Evolutionary conservation across 2,797 vertebrate genomes (phyloP).

Genomic region (Furcifer pardalis): DNA sequence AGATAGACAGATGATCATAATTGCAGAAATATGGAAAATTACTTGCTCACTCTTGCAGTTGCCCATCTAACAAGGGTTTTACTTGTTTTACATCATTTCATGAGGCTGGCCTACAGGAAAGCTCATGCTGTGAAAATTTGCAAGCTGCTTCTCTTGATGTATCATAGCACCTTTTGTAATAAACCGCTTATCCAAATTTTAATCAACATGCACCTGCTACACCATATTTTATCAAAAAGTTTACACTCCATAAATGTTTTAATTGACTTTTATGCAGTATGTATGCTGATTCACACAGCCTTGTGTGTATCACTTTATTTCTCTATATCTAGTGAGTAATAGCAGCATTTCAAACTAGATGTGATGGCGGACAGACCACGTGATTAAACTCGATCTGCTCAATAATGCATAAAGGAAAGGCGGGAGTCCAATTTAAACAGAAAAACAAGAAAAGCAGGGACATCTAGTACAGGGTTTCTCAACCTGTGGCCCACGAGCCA

Average conservation of each 20-base stretch:
- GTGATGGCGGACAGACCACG: background rate
- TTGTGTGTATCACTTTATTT: background rate
- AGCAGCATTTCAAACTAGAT: too few relatives aligned
- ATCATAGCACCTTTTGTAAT: too few relatives aligned
- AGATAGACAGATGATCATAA: background rate
- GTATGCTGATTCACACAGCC: background rate
- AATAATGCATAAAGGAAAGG: background rate
- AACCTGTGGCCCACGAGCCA: too few relatives aligned
- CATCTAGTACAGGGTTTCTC: too few relatives aligned
- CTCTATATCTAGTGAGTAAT: background rate
- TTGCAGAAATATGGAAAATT: background rate
- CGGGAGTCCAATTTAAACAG: too few relatives aligned
- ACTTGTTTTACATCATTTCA: background rate
- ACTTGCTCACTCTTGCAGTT: background rate
- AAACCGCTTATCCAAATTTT: background rate
- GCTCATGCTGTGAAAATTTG: background rate
- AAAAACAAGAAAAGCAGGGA: too few relatives aligned
- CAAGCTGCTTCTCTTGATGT: background rate
- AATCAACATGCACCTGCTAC: background rate
- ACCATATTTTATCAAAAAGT: background rate
- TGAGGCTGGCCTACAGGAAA: background rate
- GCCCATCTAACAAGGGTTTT: too few relatives aligned
- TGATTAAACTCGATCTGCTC: background rate
- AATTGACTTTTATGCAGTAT: background rate
- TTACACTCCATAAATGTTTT: background rate